phyloP scores from a whole-genome alignment of 2,113 vertebrate species.

The Sardina pilchardus region DNA sequence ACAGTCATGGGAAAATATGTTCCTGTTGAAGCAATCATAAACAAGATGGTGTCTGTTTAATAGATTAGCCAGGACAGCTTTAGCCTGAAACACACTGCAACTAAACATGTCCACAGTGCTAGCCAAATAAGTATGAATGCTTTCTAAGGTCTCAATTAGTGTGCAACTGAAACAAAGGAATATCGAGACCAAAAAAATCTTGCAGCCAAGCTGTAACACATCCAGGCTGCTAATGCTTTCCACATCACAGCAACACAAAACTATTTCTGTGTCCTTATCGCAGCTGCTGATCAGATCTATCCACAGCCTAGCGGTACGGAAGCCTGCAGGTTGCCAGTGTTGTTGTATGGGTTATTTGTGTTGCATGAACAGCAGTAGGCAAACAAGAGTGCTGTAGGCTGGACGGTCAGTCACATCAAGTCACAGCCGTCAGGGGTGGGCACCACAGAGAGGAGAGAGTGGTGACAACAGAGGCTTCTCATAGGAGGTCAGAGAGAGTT shows the following conservation, averaged over 20 bases:
- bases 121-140: neutral
- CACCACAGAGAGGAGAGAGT: slow-evolving; percentile 20
- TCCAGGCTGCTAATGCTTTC: neutral
- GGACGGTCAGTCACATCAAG: slow-evolving; percentile 13
- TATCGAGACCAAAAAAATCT: neutral
- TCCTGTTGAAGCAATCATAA: neutral
- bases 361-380: slow-evolving; percentile 17
- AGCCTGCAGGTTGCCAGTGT: neutral
- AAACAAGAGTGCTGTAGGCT: neutral
- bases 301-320: neutral
- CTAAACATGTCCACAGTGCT: neutral
- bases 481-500: neutral
- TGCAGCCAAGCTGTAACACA: neutral
- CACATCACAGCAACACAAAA: neutral
- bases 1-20: neutral
- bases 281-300: slow-evolving; percentile 19
- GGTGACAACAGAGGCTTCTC: slow-evolving; percentile 29
- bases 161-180: neutral
- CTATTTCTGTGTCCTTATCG: neutral
- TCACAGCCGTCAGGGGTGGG: neutral
- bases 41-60: neutral
- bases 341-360: slow-evolving; percentile 9
- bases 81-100: neutral
- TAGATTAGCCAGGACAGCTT: neutral
- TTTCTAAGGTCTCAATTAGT: neutral